phyloP scores from a whole-genome alignment of 2,888 invertebrate genomes.

The Ophion obscuratus region DNA sequence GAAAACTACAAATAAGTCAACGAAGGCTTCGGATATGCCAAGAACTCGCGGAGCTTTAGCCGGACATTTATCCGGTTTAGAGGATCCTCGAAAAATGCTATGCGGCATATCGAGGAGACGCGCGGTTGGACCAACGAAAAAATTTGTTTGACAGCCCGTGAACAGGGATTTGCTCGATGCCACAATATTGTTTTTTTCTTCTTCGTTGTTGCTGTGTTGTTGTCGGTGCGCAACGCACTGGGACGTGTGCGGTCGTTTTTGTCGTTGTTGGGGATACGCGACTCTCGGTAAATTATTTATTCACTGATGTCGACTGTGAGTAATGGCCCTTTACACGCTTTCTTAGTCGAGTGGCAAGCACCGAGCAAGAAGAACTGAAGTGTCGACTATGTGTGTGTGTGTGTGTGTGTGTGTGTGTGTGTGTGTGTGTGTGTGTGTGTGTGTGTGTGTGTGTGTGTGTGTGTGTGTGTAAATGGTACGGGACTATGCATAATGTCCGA shows the following conservation, averaged over 20 bases:
- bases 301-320: conserved; percentile 79
- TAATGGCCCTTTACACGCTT: conserved; percentile 77
- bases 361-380: conserved; percentile 68
- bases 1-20: not conserved
- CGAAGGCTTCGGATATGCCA: not conserved
- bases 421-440: not conserved
- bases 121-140: not conserved
- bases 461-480: not conserved
- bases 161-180: conserved; percentile 13
- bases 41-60: not conserved
- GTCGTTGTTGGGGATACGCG: conserved; percentile 62
- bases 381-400: conserved; percentile 33
- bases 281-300: conserved; percentile 81
- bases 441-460: conserved; percentile 3
- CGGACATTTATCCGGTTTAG: not conserved
- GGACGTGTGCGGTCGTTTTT: conserved; percentile 6
- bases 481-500: conserved; percentile 35
- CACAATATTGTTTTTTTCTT: conserved; percentile 5
- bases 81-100: not conserved
- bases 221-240: not conserved
- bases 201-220: not conserved
- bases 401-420: not conserved
- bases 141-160: conserved; percentile 20
- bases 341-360: conserved; percentile 74
- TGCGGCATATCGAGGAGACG: not conserved